Evolutionary conservation across 2,113 vertebrate genomes (phyloP), one percentile per base, ranked within the genome.

Genomic region (Orcinus orca): DNA sequence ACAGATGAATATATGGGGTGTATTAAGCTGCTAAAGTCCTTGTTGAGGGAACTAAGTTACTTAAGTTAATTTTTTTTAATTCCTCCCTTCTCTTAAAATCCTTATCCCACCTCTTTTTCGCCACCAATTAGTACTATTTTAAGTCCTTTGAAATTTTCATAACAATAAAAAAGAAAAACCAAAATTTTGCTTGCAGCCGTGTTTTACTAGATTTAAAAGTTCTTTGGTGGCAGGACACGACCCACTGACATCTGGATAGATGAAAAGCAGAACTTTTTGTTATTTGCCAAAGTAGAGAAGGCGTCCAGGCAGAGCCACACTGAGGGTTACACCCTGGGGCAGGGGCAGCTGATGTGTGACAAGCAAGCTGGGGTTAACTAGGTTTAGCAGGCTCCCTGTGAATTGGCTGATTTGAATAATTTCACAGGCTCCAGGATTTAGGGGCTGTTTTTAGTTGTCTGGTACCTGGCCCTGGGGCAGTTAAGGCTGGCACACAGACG

Each of bases 51-150:
- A 85, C 62, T 80, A 82, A 93, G 18, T 80, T 77, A 73, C 31
- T 92, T 15, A 25, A 77, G 60, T 41, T 85, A 71, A 74, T 77
- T 89, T 96, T 89, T 87, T 20, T 58, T 62, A 84, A 70, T 53
- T 86, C 4, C 82, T 80, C 41, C 11, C 23, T 60, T 80, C 62
- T 83, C 44, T 95, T 90, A 68, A 71, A 95, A 96, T 85, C 31
- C 5, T 23, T 44, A 90, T 86, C 38, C 62, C 8, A 67, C 6
- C 17, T 92, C 33, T 13, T 91, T 65, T 82, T 50, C 2, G 41
- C 26, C 29, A 90, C 60, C 41, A 88, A 7, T 88, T 88, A 67
- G 31, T 92, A 89, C 60, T 68, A 68, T 62, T 90, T 94, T 96
- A 89, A 90, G 26, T 70, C n/a, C 88, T 80, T 86, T 93, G 44